Conservation (phyloP, 2,113 vertebrate genomes). For the Otolemur garnettii region DNA sequence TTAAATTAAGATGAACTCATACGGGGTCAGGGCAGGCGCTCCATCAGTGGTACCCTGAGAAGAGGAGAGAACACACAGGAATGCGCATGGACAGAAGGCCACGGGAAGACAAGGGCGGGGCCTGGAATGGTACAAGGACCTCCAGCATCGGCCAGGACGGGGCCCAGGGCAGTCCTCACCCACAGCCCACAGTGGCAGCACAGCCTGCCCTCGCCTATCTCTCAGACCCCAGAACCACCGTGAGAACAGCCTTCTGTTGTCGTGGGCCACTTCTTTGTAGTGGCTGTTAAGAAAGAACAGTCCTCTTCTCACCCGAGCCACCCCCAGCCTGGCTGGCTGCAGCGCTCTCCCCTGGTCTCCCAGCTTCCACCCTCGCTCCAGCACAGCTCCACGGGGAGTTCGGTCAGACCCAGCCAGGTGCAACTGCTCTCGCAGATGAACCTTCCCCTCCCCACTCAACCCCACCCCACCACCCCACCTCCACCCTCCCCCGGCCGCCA, state of each 20-base stretch:
- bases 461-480: too few relatives aligned
- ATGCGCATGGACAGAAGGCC: too few relatives aligned
- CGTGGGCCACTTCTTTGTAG: background rate
- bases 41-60: background rate
- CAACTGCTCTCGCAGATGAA: background rate
- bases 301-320: background rate
- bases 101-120: background rate
- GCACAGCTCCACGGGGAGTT: background rate
- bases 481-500: too few relatives aligned
- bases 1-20: background rate
- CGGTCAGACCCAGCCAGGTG: background rate
- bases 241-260: background rate
- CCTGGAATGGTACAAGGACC: background rate
- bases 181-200: background rate
- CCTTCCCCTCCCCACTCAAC: too few relatives aligned
- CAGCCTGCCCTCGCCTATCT: background rate
- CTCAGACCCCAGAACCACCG: background rate
- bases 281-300: rapidly evolving
- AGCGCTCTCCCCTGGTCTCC: background rate
- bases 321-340: background rate
- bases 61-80: background rate
- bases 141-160: background rate
- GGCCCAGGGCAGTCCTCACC: background rate
- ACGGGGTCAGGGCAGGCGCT: background rate
- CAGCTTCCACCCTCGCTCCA: background rate